A percentile compares a stretch with the other conserved stretches of the same genome.
Evolutionary conservation across 2,797 vertebrate species (phyloP).

Genomic region (Hydrolagus colliei): DNA sequence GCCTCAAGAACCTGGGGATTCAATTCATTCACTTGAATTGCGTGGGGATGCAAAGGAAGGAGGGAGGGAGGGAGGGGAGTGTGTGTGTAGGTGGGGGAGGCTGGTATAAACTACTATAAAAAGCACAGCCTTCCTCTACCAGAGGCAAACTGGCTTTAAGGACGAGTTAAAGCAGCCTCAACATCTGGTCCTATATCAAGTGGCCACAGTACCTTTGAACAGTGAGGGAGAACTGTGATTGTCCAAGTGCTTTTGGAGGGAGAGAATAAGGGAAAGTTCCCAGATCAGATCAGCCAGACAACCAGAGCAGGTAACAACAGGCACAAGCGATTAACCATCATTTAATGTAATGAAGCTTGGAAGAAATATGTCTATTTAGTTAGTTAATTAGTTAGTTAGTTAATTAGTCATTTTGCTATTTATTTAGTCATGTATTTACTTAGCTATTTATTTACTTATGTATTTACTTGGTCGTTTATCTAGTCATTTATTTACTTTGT

Average conservation of each 20-base stretch:
- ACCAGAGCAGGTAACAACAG: constrained; percentile 16
- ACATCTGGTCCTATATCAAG: not conserved
- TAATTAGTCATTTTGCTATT: too few species aligned
- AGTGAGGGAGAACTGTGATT: too few species aligned
- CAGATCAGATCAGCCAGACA: not conserved
- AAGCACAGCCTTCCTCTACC: not conserved
- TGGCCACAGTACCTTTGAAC: too few species aligned
- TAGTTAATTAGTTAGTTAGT: too few species aligned
- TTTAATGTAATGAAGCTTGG: not conserved
- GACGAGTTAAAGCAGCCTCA: not conserved
- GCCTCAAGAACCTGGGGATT: too few species aligned
- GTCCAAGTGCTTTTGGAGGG: too few species aligned
- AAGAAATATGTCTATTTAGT: not conserved
- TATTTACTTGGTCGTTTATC: too few species aligned
- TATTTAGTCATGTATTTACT: too few species aligned
- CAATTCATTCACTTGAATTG: not conserved
- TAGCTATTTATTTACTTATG: too few species aligned
- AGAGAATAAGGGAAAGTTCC: not conserved
- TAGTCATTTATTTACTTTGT: too few species aligned
- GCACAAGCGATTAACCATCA: too few species aligned
- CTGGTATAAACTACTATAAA: not conserved
- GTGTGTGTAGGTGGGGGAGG: too few species aligned
- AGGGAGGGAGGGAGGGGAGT: not conserved
- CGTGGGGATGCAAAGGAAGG: not conserved
- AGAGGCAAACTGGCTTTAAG: not conserved